Evolutionary conservation across 2,888 invertebrate genomes (phyloP).

Genomic region (Pandemis heparana): DNA sequence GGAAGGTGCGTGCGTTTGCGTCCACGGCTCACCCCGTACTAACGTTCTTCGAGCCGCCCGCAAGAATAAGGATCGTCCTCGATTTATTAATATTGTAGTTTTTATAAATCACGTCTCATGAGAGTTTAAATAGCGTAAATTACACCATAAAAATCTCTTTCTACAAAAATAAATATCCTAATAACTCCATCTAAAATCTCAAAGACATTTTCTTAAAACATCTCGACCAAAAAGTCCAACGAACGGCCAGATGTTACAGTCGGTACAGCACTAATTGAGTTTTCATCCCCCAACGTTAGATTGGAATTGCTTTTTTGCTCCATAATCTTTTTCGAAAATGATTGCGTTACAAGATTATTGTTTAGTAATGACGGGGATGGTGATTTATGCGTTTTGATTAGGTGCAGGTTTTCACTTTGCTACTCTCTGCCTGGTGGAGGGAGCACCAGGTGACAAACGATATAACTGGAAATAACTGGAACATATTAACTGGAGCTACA

Average conservation of each 20-base stretch:
- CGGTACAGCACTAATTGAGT: slow-evolving; percentile 63
- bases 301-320: slow-evolving; percentile 49
- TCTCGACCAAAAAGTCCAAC: slow-evolving; percentile 31
- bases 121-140: too few relatives aligned
- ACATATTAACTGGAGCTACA: too few relatives aligned
- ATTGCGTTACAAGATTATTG: slow-evolving; percentile 46
- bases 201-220: slow-evolving; percentile 34
- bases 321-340: slow-evolving; percentile 46
- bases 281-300: slow-evolving; percentile 60
- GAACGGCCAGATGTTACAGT: slow-evolving; percentile 61
- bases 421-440: not conserved
- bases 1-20: too few relatives aligned
- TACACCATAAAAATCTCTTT: too few relatives aligned
- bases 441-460: too few relatives aligned
- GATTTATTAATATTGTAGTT: too few relatives aligned
- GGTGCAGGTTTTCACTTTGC: not conserved
- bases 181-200: slow-evolving; percentile 22
- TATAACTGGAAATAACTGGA: too few relatives aligned
- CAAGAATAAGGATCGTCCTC: too few relatives aligned
- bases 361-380: slow-evolving; percentile 35
- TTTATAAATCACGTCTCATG: too few relatives aligned
- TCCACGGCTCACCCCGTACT: too few relatives aligned
- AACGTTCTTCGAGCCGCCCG: too few relatives aligned
- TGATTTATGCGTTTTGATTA: slow-evolving; percentile 30
- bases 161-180: not conserved